Conservation (phyloP, 2,888 invertebrate genomes). For the Xylota segnis region DNA sequence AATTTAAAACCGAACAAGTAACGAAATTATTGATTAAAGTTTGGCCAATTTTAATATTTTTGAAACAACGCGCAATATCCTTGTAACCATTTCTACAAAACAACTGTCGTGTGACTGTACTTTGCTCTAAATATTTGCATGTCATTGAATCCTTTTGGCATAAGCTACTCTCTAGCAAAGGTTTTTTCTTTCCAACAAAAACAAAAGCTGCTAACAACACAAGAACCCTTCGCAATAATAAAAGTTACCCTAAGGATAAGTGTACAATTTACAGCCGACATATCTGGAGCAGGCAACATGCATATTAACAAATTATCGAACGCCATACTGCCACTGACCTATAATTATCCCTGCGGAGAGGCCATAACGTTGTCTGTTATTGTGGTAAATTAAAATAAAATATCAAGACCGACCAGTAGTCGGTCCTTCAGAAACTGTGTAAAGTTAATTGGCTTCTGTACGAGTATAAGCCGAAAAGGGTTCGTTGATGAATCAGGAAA, state of each 20-base stretch:
- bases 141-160: no score
- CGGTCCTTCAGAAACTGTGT: no score
- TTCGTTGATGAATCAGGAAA: background rate
- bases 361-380: background rate
- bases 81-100: no score
- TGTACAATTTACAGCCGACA: background rate
- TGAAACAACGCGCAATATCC: no score
- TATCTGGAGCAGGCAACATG: background rate
- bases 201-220: background rate
- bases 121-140: no score
- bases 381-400: background rate
- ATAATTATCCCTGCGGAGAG: background rate
- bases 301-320: conserved; percentile 6
- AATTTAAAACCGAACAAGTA: background rate
- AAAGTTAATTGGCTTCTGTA: background rate
- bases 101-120: no score
- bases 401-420: no score
- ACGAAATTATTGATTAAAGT: background rate
- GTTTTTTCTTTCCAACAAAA: no score
- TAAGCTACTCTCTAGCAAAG: no score
- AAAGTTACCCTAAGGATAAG: background rate
- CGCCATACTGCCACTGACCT: background rate
- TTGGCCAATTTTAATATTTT: no score
- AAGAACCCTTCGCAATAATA: background rate
- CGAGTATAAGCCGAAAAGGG: background rate